phyloP scores from a whole-genome alignment of 2,888 invertebrate genomes.

The Lobophora halterata region DNA sequence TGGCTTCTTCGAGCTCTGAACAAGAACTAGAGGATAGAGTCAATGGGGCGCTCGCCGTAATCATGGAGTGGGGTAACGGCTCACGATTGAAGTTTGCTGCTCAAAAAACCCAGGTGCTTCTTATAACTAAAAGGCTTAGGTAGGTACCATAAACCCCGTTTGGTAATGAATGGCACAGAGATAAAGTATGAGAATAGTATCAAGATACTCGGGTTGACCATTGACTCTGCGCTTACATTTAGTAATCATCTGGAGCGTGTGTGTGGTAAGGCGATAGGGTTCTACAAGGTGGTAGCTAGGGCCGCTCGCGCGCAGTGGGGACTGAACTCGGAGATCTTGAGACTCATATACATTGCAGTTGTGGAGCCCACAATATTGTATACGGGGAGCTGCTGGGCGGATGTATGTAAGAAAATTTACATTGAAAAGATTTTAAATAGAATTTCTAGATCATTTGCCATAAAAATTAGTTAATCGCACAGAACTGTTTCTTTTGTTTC shows the following conservation, averaged over 20 bases:
- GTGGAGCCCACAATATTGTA: constrained; percentile 8
- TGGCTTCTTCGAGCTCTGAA: too few species aligned
- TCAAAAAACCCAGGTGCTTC: constrained; percentile 19
- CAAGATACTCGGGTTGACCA: constrained; percentile 15
- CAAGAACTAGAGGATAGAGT: background rate
- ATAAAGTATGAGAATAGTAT: constrained; percentile 2
- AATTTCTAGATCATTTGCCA: background rate
- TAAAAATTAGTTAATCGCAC: constrained; percentile 5
- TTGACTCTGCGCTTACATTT: constrained; percentile 7
- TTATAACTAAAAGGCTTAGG: constrained; percentile 18
- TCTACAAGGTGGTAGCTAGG: constrained; percentile 6
- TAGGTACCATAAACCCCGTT: constrained; percentile 8
- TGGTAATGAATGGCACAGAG: constrained; percentile 9
- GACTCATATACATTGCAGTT: constrained; percentile 2
- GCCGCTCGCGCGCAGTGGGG: constrained; percentile 10
- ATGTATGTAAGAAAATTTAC: background rate
- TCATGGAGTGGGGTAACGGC: constrained; percentile 17
- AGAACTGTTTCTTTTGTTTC: constrained; percentile 3
- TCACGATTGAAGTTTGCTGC: constrained; percentile 19
- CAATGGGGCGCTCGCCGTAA: constrained; percentile 1
- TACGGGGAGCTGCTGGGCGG: constrained; percentile 5
- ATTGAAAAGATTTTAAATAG: background rate
- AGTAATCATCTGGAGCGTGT: background rate
- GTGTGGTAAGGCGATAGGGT: background rate
- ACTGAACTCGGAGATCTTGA: constrained; percentile 6